A percentile compares a stretch with the other conserved stretches of the same genome.
These are phyloP conservation scores for Drosophila suboccidentalis DNA, from an alignment of 2,888 invertebrate genomes.

Conservation along the genomic window DNA sequence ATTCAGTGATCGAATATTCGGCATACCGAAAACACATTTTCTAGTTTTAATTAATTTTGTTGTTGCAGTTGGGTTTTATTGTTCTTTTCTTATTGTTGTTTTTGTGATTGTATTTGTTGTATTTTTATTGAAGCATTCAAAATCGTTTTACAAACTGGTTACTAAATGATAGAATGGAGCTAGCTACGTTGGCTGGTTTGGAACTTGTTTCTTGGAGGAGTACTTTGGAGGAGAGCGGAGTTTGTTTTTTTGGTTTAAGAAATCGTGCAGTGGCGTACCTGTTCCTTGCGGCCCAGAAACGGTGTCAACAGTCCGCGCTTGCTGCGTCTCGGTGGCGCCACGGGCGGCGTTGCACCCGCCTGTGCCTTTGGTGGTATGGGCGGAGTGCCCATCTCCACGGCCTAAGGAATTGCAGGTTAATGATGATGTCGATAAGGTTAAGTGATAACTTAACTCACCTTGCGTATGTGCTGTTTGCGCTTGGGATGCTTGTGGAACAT, in stretches of 20 bases:
- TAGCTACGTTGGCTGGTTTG: constrained; percentile 29
- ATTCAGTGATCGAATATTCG: background rate
- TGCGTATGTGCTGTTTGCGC: constrained; percentile 92
- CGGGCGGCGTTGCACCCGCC: constrained; percentile 85
- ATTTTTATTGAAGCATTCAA: constrained; percentile 80
- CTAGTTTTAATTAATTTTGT: constrained; percentile 16
- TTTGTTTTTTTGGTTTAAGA: constrained; percentile 78
- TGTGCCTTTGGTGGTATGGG: constrained; percentile 89
- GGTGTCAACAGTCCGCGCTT: constrained; percentile 87
- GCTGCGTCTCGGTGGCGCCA: constrained; percentile 89
- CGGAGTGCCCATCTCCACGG: constrained; percentile 86
- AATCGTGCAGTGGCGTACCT: constrained; percentile 86
- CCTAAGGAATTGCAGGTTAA: constrained; percentile 62
- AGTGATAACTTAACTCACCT: constrained; percentile 86
- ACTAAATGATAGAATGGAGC: constrained; percentile 63
- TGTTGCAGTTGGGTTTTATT: constrained; percentile 31
- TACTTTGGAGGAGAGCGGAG: constrained; percentile 32
- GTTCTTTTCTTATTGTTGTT: constrained; percentile 19
- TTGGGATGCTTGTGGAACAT: constrained; percentile 98
- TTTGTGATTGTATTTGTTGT: constrained; percentile 32
- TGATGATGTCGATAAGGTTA: background rate
- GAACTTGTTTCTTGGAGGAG: constrained; percentile 18
- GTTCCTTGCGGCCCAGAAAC: constrained; percentile 85
- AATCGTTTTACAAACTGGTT: constrained; percentile 72
- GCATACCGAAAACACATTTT: constrained; percentile 18